A percentile compares a stretch with the other conserved stretches of the same genome.
Evolutionary conservation across 2,113 vertebrate genomes (phyloP).

Genomic region (Holacanthus passer): DNA sequence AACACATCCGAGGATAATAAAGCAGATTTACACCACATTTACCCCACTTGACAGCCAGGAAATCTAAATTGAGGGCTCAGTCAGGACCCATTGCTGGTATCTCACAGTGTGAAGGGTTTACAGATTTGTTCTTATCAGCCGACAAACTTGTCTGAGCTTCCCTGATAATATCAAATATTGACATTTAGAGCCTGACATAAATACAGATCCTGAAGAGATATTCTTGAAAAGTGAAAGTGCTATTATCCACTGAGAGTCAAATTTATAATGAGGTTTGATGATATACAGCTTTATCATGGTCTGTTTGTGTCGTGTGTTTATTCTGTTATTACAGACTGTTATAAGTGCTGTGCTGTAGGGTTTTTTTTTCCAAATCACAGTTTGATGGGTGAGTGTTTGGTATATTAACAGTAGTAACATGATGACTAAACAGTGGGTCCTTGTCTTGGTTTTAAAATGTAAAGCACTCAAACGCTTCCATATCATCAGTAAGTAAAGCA

Average conservation of each 20-base stretch:
- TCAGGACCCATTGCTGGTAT: slow-evolving; percentile 19
- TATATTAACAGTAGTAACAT: too few relatives aligned
- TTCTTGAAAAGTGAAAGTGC: not conserved
- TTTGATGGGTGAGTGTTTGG: too few relatives aligned
- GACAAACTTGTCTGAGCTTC: slow-evolving; percentile 2
- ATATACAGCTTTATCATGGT: too few relatives aligned
- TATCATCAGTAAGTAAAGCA: too few relatives aligned
- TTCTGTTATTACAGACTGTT: not conserved
- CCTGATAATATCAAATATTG: slow-evolving; percentile 30
- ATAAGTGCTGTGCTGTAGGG: too few relatives aligned
- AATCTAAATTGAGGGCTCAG: slow-evolving; percentile 41
- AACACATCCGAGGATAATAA: slow-evolving; percentile 35
- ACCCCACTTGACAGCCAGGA: slow-evolving; percentile 24
- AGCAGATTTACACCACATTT: slow-evolving; percentile 27
- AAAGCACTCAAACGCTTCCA: not conserved
- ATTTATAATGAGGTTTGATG: not conserved
- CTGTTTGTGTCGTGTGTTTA: not conserved
- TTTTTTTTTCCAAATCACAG: too few relatives aligned
- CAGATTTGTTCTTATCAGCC: slow-evolving; percentile 21
- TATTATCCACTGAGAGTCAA: not conserved
- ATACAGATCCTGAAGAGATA: not conserved
- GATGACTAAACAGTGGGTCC: too few relatives aligned
- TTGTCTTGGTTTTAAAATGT: too few relatives aligned
- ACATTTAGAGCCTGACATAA: slow-evolving; percentile 23
- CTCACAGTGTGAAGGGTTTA: slow-evolving; percentile 24